Evolutionary conservation across 2,797 vertebrate species (phyloP), one percentile per base, ranked within the genome.

Genomic region (Yasuhikotakia modesta): DNA sequence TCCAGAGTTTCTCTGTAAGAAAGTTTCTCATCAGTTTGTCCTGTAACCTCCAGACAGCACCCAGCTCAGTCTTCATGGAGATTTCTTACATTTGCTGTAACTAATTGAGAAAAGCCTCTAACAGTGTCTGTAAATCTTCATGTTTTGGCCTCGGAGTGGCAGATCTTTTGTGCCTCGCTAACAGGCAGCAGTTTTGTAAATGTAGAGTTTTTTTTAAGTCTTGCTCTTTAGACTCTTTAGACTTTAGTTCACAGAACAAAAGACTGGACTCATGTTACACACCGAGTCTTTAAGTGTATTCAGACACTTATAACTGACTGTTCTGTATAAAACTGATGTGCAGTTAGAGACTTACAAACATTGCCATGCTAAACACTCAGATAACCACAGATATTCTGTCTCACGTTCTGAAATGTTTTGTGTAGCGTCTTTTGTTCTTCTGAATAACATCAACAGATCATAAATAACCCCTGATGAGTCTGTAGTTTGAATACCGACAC

Each of bases 111-210:
- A 73, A 53, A 64, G 4, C 16, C 19, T 50, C 70, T 22, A 60
- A 72, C 63, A 22, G 55, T 50, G 61, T n/a, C 16, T 46, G 17
- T 78, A 65, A 16, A 22, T 69, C 67, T 72, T 53, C 35, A 11
- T n/a, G 45, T 58, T 55, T 19, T 39, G 58, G 17, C 55, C 65
- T 10, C 43, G 21, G 17, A 21, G 39, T 77, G 52, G 35, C 53
- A 22, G 57, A 12, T 43, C 17, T 72, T 73, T 72, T 57, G 63
- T 73, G 60, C 5, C 24, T 66, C 53, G 19, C n/a, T 78, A 81
- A 87, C 84, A 84, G 84, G 79, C 87, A 80, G 84, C 78, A 85
- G 89, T 90, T 88, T 88, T 88, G 86, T 81, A 81, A 75, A 84
- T 75, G 73, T 35, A 78, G 78, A 77, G 70, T 81, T 66, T 88